Percentiles rank a stretch among this genome's conserved stretches.
phyloP scores from a whole-genome alignment of 2,888 invertebrate species.

The Tinea semifulvella region DNA sequence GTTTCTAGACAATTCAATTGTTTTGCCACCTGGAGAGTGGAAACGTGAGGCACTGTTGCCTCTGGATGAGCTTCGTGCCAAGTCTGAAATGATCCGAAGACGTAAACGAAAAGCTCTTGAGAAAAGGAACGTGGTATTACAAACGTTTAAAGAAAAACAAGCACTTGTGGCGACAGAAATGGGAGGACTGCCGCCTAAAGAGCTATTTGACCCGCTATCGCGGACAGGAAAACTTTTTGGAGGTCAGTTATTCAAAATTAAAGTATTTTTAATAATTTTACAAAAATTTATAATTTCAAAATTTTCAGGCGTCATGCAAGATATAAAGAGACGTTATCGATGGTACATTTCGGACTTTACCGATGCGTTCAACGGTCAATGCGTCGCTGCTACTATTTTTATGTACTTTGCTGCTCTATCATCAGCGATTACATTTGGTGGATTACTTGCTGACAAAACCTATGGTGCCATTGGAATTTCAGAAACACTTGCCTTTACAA shows the following conservation, averaged over 20 bases:
- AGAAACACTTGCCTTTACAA: slow-evolving; percentile 80
- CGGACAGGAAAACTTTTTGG: slow-evolving; percentile 87
- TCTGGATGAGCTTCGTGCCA: slow-evolving; percentile 87
- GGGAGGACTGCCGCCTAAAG: slow-evolving; percentile 68
- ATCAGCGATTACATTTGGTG: slow-evolving; percentile 96
- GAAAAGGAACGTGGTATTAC: slow-evolving; percentile 39
- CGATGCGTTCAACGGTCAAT: slow-evolving; percentile 90
- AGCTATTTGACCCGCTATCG: slow-evolving; percentile 79
- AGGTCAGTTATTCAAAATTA: slow-evolving; percentile 57
- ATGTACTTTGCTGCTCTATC: slow-evolving; percentile 98
- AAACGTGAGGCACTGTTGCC: slow-evolving; percentile 90
- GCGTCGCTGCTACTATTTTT: slow-evolving; percentile 91
- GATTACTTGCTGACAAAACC: slow-evolving; percentile 93
- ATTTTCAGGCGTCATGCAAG: slow-evolving; percentile 78
- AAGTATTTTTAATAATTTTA: no score
- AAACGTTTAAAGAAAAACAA: slow-evolving; percentile 45
- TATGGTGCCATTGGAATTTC: slow-evolving; percentile 90
- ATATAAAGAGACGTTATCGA: slow-evolving; percentile 85
- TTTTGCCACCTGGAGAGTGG: slow-evolving; percentile 97
- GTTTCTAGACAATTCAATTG: slow-evolving; percentile 95
- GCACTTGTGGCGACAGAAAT: slow-evolving; percentile 48
- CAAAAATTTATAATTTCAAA: no score
- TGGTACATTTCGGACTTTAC: slow-evolving; percentile 85
- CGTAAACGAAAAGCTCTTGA: slow-evolving; percentile 77
- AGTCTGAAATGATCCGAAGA: slow-evolving; percentile 81